Conservation (phyloP, 2,113 vertebrate species). For the Hymenochirus boettgeri region DNA sequence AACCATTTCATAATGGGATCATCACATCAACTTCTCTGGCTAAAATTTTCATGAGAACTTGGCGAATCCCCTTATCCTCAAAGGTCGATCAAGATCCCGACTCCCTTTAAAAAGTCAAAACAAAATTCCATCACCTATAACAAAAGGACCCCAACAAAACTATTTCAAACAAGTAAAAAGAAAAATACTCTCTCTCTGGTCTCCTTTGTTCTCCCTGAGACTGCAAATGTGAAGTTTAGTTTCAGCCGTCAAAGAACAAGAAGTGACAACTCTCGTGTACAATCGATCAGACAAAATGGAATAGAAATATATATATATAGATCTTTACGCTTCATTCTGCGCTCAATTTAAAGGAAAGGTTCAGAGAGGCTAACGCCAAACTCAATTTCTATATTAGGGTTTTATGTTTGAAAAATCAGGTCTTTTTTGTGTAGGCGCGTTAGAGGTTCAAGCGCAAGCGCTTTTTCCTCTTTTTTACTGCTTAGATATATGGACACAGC, state of each 20-base stretch:
- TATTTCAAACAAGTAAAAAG: not conserved
- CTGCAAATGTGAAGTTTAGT: not conserved
- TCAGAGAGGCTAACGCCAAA: not conserved
- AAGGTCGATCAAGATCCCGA: no score
- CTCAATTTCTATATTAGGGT: not conserved
- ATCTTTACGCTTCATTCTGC: not conserved
- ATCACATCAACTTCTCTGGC: no score
- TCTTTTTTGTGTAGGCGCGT: not conserved
- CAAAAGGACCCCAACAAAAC: not conserved
- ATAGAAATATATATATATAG: not conserved
- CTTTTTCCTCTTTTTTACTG: no score
- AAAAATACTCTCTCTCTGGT: no score
- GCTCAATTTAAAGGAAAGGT: not conserved
- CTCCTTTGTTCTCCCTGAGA: not conserved
- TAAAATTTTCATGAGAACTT: no score
- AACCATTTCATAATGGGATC: no score
- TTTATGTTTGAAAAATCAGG: not conserved
- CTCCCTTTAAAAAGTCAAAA: no score
- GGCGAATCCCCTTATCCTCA: no score
- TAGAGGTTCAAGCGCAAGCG: conserved; percentile 5
- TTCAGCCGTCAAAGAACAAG: not conserved
- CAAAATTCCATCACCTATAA: no score
- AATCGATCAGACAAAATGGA: conserved; percentile 6
- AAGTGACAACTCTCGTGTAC: not conserved
- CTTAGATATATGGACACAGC: not conserved